Evolutionary conservation across 2,888 invertebrate species (phyloP).

Genomic region (Xanthorhoe designata): DNA sequence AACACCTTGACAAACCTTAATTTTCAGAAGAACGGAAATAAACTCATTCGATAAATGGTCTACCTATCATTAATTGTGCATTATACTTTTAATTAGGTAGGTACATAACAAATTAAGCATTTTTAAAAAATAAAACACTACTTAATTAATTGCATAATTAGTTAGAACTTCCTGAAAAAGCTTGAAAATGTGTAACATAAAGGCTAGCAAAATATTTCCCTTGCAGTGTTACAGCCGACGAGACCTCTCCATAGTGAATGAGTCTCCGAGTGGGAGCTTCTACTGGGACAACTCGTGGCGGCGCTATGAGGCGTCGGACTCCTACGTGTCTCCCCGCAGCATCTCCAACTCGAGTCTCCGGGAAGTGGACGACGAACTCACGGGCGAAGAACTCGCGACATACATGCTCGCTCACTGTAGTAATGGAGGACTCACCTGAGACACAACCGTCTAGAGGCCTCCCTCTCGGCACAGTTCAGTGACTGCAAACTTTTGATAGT

Average conservation of each 20-base stretch:
- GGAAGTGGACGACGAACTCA: conserved; percentile 89
- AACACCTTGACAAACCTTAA: too few relatives aligned
- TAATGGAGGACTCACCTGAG: conserved; percentile 76
- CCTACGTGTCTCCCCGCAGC: conserved; percentile 81
- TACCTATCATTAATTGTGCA: too few relatives aligned
- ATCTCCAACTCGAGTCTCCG: conserved; percentile 92
- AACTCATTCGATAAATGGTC: too few relatives aligned
- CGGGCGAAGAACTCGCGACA: conserved; percentile 88
- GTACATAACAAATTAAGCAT: too few relatives aligned
- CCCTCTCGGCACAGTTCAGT: conserved; percentile 10
- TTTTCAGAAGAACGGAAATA: too few relatives aligned
- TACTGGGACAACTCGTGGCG: conserved; percentile 71
- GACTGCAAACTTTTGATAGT: background rate
- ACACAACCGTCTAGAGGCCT: conserved; percentile 59
- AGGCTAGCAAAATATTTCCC: background rate
- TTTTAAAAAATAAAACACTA: background rate
- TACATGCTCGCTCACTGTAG: conserved; percentile 88
- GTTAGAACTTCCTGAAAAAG: too few relatives aligned
- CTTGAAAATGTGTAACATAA: too few relatives aligned
- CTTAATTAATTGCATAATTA: too few relatives aligned
- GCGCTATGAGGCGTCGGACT: conserved; percentile 68
- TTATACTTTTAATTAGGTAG: too few relatives aligned
- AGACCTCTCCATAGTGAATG: conserved; percentile 69
- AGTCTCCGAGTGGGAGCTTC: conserved; percentile 68
- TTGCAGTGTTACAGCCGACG: conserved; percentile 71